Percentiles rank a stretch among this genome's conserved stretches.
Evolutionary conservation across 1,140 invertebrate genomes (phyloP).

Genomic region (Branchinecta lynchi): DNA sequence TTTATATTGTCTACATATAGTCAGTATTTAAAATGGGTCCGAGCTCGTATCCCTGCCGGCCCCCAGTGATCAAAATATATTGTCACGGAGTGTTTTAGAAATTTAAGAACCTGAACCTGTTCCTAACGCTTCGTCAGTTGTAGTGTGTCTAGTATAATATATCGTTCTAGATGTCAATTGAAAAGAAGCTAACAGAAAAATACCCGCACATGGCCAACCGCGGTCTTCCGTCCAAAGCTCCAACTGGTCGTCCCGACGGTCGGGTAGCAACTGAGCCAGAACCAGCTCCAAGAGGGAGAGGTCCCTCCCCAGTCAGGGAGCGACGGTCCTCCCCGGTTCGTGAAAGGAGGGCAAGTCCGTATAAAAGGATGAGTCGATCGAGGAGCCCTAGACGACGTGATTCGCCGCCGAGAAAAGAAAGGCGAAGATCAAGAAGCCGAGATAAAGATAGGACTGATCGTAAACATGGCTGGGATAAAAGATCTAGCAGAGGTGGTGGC

Average conservation of each 20-base stretch:
- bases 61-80: too few relatives aligned
- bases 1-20: too few relatives aligned
- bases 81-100: too few relatives aligned
- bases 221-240: not conserved
- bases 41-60: too few relatives aligned
- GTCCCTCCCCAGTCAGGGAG: not conserved
- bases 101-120: too few relatives aligned
- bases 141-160: not conserved
- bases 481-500: not conserved
- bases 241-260: not conserved
- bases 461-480: not conserved
- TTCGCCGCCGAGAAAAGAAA: not conserved
- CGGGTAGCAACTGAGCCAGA: not conserved
- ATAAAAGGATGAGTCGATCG: not conserved
- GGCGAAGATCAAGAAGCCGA: not conserved
- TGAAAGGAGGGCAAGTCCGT: not conserved
- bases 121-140: too few relatives aligned
- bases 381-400: not conserved
- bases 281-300: not conserved
- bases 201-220: not conserved
- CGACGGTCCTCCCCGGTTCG: not conserved
- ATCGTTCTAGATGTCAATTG: not conserved
- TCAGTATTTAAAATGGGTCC: too few relatives aligned
- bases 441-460: not conserved
- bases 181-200: slow-evolving; percentile 5